Evolutionary conservation across 2,888 invertebrate genomes (phyloP), one percentile per base, ranked within the genome.

Genomic region (Macaria liturata): DNA sequence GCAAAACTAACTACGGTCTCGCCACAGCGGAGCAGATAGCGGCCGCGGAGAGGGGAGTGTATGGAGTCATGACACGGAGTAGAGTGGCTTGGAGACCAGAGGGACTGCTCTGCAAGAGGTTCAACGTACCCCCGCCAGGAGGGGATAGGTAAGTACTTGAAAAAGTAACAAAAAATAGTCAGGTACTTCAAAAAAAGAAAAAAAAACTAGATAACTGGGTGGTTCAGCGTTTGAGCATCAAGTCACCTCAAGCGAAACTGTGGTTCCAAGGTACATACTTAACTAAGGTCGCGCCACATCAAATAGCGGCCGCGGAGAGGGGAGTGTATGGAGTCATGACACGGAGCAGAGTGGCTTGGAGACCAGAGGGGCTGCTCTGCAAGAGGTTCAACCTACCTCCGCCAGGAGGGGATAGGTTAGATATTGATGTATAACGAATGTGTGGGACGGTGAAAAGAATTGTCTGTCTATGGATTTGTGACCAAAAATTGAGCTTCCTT

Each of bases 371-470:
- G 45, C 80, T 97, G 5, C 91, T 99, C 0, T 98, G 98, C 79
- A 97, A 97, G 81, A 92, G 98, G 46, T 99, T 99, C 80, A 99
- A 99, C 79, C 94, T 99, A 34, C 97, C 98, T 0, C 96, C 98
- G 80, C 97, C 98, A 0, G 95, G 94, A 63, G 81, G 75, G 0
- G 64, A 58, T 4, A 83, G 83, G 91, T 89, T 62, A 67, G 61
- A 20, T 20, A 20, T 20, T 20, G 20, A 20, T 20, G 20, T 20
- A 20, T 20, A 20, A 20, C 20, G 20, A 20, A 20, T 20, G 20
- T 20, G 20, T 20, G 20, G 20, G 20, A 20, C 20, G 20, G 20
- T 20, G 20, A 20, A 20, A 20, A 20, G 20, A 20, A 20, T 20
- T 20, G 20, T 20, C 20, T 20, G 20, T 1, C 20, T 20, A 20